Conservation (phyloP, 2,888 invertebrate genomes). For the Mylabris sibirica region DNA sequence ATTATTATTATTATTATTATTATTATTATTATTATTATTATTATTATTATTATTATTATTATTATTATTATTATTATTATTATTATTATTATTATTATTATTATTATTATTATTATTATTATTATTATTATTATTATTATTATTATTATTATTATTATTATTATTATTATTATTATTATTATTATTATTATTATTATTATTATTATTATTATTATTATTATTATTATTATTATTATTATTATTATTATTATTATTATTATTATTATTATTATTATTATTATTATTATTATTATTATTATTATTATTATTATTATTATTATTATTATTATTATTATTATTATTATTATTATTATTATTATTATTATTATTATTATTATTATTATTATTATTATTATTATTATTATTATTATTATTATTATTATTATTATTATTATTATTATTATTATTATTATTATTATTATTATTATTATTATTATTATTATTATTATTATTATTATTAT, state of each 20-base stretch:
- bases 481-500: neutral
- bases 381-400: neutral
- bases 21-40: neutral
- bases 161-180: neutral
- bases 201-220: neutral
- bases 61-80: neutral
- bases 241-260: neutral
- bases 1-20: neutral
- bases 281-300: neutral
- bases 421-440: neutral
- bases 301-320: neutral
- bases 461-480: neutral
- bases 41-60: neutral
- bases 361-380: neutral
- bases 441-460: neutral
- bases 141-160: neutral
- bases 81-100: neutral
- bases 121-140: neutral
- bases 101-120: neutral
- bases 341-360: neutral
- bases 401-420: neutral
- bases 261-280: neutral
- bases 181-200: neutral
- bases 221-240: neutral
- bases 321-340: neutral